These are phyloP conservation scores for Probosciger aterrimus DNA, from an alignment of 2,113 vertebrate genomes.

Conservation along the genomic window DNA sequence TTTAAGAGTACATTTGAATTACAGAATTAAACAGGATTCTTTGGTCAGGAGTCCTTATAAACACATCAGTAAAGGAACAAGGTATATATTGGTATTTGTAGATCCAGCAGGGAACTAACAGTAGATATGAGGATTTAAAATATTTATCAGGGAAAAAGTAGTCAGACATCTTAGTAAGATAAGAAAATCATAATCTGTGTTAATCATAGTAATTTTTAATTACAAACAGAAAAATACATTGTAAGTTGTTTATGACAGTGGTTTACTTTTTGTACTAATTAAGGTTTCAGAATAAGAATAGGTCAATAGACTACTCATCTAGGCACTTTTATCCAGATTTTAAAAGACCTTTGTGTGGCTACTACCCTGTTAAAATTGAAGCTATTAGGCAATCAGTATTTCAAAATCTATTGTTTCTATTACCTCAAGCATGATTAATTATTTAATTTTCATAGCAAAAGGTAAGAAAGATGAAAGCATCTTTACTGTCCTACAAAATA, in stretches of 20 bases:
- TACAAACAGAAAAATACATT: not conserved
- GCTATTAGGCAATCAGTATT: not conserved
- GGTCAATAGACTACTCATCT: not conserved
- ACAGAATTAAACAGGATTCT: not conserved
- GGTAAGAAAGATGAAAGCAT: not conserved
- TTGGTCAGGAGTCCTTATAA: not conserved
- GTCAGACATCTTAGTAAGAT: not conserved
- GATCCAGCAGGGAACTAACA: not conserved
- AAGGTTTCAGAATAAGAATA: not conserved
- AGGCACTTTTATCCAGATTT: not conserved
- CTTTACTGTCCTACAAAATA: not conserved
- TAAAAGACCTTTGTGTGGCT: not conserved
- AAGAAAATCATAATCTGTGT: not conserved
- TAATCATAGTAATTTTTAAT: not conserved
- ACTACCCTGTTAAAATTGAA: not conserved
- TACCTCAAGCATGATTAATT: not conserved
- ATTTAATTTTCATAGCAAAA: not conserved
- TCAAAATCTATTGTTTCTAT: not conserved
- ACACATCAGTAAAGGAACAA: not conserved
- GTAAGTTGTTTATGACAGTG: not conserved
- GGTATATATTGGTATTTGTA: rapidly evolving
- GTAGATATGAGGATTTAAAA: not conserved
- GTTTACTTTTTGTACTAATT: not conserved
- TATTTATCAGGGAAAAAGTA: not conserved
- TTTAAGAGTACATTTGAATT: not conserved